These are phyloP conservation scores for Macrosiphum euphorbiae DNA, from an alignment of 2,888 invertebrate genomes.

Conservation along the genomic window DNA sequence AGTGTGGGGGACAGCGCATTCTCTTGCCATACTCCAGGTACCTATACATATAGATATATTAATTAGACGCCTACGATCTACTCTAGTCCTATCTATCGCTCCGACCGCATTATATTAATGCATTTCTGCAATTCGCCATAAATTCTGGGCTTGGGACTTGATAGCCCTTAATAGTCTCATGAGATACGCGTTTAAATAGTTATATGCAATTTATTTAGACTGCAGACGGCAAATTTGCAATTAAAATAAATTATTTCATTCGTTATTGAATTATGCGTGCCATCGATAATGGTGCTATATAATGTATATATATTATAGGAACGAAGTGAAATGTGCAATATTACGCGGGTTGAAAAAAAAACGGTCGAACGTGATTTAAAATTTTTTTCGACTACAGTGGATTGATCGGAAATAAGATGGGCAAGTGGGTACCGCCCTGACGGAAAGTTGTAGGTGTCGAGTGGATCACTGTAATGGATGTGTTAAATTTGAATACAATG, in stretches of 20 bases:
- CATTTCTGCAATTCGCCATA: neutral
- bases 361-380: neutral
- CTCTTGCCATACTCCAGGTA: too few relatives aligned
- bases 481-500: too few relatives aligned
- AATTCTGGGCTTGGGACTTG: neutral
- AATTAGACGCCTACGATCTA: neutral
- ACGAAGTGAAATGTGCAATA: neutral
- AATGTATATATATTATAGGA: neutral
- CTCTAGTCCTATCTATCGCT: neutral
- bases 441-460: too few relatives aligned
- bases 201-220: neutral
- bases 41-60: too few relatives aligned
- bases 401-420: neutral
- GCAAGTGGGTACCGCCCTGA: too few relatives aligned
- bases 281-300: neutral
- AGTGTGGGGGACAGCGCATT: too few relatives aligned
- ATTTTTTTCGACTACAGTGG: neutral
- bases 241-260: neutral
- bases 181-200: neutral
- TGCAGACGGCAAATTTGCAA: neutral
- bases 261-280: neutral
- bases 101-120: neutral
- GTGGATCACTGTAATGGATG: too few relatives aligned
- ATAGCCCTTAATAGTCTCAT: neutral
- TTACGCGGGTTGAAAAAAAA: neutral